Conservation (phyloP, 2,888 invertebrate species). For the Standfussiana lucernea region DNA sequence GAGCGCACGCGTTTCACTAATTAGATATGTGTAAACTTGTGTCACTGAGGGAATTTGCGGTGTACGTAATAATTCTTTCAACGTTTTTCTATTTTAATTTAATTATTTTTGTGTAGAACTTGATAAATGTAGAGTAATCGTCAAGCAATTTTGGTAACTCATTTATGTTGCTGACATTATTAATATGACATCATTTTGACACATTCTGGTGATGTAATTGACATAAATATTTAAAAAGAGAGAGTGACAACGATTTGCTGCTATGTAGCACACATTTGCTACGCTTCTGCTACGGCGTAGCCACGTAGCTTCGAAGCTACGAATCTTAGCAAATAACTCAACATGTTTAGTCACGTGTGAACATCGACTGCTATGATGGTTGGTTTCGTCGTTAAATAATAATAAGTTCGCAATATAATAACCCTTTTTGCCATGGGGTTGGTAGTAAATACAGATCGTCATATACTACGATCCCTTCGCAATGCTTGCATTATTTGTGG, state of each 20-base stretch:
- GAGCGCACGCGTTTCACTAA: constrained; percentile 57
- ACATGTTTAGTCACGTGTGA: background rate
- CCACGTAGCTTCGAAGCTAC: constrained; percentile 8
- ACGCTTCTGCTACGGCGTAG: constrained; percentile 3
- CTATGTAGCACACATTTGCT: too few species aligned
- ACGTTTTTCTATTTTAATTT: background rate
- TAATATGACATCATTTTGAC: background rate
- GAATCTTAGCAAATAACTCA: background rate
- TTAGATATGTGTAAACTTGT: constrained; percentile 61
- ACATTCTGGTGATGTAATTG: background rate
- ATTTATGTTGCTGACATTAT: background rate
- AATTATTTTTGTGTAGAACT: background rate
- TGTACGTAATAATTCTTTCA: constrained; percentile 34
- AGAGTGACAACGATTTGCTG: too few species aligned
- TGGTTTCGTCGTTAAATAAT: background rate
- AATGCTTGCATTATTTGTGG: background rate
- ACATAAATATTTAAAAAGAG: too few species aligned
- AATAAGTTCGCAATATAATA: too few species aligned
- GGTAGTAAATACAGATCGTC: background rate
- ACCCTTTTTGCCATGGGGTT: too few species aligned
- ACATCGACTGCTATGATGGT: background rate
- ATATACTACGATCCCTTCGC: too few species aligned
- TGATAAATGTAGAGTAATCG: background rate
- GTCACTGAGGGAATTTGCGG: constrained; percentile 19
- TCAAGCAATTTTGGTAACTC: background rate